Evolutionary conservation across 92 coral and sea anemone genomes (phyloP), one percentile per base, ranked within the genome.

Genomic region (Phenganax marumi): DNA sequence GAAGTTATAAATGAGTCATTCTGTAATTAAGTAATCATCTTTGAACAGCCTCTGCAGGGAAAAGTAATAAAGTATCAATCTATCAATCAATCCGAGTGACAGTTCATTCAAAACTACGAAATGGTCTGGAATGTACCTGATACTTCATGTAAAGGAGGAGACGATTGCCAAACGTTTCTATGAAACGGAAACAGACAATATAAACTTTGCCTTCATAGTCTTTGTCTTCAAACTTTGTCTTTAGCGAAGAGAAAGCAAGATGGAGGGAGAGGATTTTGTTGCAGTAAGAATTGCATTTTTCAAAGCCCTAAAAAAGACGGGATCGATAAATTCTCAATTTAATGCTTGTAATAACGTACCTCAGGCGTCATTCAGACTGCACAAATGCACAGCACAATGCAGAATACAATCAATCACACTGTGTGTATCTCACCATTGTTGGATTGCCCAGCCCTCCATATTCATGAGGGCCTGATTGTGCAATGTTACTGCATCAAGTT

Each of bases 381-480:
- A 33, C 43, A 33, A 33, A 4, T 33, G 43, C 43, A 4, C 43
- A 33, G 43, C 43, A 33, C 43, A 33, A 33, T 1, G 43, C 43
- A 33, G 2, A 33, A 33, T 33, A 2, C 50, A 22, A 47, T 12
- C 52, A 26, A 3, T 70, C 75, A 43, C 46, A 22, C 7, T 6
- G 52, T 11, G 14, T 21, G 4, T 58, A 58, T 58, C 21, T 58
- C n/a, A 7, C 65, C 43, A 33, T 16, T 73, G 92, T 97, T 93
- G 91, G 43, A 33, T 33, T 33, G n/a, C n/a, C n/a, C 43, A 33
- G 21, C 88, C 84, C 57, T 95, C 98, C 97, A 95, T 92, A 82
- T 95, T 95, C 98, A 95, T 95, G 46, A 95, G 86, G 0, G 98
- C 98, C 81, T 95, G 97, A 81, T 95, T 95, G 80, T 95, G 98